phyloP scores from a whole-genome alignment of 2,888 invertebrate species.

The Drosophila sordidapex region DNA sequence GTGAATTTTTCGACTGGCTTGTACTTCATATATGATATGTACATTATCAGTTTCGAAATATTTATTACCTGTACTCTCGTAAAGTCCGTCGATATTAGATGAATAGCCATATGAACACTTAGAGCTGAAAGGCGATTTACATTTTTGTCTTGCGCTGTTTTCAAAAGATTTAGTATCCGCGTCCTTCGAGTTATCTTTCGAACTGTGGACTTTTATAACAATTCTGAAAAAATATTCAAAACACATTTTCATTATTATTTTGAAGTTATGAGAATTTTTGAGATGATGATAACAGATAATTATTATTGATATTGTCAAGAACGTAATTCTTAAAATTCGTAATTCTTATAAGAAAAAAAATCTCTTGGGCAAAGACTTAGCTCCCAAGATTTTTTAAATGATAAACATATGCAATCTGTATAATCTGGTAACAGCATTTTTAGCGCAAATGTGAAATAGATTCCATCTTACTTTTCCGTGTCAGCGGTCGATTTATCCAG shows the following conservation, averaged over 20 bases:
- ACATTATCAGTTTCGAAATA: background rate
- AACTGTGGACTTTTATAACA: conserved; percentile 11
- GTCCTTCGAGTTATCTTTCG: background rate
- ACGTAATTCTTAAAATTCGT: too few species aligned
- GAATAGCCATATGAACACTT: conserved; percentile 65
- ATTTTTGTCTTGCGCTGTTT: conserved; percentile 5
- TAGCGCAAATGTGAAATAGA: background rate
- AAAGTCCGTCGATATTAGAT: conserved; percentile 57
- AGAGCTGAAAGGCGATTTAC: conserved; percentile 61
- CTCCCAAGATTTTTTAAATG: background rate
- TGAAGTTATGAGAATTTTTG: background rate
- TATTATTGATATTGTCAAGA: background rate
- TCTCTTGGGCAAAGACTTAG: background rate
- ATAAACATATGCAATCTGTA: background rate
- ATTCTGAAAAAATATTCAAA: conserved; percentile 30
- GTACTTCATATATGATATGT: background rate
- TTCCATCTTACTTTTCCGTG: conserved; percentile 25
- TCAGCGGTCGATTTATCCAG: conserved; percentile 3
- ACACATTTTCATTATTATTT: background rate
- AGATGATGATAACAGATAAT: too few species aligned
- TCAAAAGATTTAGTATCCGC: background rate
- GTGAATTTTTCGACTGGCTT: background rate
- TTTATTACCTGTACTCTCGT: conserved; percentile 37
- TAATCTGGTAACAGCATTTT: background rate
- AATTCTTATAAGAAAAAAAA: background rate